Evolutionary conservation across 2,888 invertebrate species (phyloP).

Genomic region (Ommatoiulus sabulosus): DNA sequence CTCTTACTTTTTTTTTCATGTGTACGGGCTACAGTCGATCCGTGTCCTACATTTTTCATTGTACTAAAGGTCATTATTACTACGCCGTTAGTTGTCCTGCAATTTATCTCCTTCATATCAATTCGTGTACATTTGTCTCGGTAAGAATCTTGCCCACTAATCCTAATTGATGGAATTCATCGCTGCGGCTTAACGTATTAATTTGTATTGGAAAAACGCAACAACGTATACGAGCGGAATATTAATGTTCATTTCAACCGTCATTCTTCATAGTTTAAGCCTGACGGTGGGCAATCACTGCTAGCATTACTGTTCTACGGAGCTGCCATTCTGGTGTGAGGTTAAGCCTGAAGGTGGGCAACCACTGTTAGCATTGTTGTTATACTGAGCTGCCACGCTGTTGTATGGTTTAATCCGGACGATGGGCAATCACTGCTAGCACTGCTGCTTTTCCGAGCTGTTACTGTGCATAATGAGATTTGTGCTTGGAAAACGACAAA

Average conservation of each 20-base stretch:
- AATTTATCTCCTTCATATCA: background rate
- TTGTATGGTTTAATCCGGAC: too few species aligned
- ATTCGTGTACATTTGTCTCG: background rate
- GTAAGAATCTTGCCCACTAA: background rate
- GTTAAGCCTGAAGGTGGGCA: too few species aligned
- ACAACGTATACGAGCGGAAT: background rate
- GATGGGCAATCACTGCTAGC: too few species aligned
- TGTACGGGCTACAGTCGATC: background rate
- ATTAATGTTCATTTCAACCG: background rate
- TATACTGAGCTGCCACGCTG: too few species aligned
- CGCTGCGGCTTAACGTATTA: background rate
- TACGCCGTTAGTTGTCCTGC: background rate
- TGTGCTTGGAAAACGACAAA: too few species aligned
- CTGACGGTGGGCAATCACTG: background rate
- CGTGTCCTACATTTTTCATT: background rate
- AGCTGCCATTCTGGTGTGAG: background rate
- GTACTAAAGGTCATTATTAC: conserved; percentile 8
- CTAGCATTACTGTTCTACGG: background rate
- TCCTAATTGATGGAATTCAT: conserved; percentile 3
- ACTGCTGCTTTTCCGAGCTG: too few species aligned
- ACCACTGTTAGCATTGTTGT: too few species aligned
- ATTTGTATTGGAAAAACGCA: background rate
- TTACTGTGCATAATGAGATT: too few species aligned
- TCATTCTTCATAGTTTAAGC: background rate
- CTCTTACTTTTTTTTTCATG: background rate